A percentile compares a stretch with the other conserved stretches of the same genome.
phyloP scores from a whole-genome alignment of 1,140 invertebrate species.

The Drepana arcuata region DNA sequence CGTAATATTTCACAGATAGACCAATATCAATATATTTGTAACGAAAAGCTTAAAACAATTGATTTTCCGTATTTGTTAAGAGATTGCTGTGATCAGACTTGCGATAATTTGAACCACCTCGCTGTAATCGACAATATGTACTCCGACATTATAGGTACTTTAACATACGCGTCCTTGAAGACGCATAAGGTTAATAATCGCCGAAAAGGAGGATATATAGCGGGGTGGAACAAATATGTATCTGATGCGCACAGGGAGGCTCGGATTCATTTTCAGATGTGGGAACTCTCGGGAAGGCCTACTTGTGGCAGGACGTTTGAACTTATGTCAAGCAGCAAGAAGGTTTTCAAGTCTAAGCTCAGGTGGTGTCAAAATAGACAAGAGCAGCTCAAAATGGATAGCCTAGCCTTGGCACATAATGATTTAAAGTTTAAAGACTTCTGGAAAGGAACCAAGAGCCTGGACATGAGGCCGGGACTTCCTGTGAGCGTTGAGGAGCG shows the following conservation, averaged over 20 bases:
- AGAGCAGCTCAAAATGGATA: slow-evolving; percentile 8
- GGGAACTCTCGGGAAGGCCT: slow-evolving; percentile 3
- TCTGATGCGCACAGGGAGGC: slow-evolving; percentile 6
- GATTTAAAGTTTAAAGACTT: slow-evolving; percentile 10
- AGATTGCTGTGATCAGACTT: slow-evolving; percentile 8
- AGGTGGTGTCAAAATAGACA: slow-evolving; percentile 12
- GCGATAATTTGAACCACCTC: slow-evolving; percentile 7
- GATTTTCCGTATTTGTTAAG: slow-evolving; percentile 5
- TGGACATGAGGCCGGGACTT: slow-evolving; percentile 6
- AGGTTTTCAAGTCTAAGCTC: slow-evolving; percentile 6
- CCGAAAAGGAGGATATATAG: neutral
- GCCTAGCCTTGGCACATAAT: slow-evolving; percentile 4
- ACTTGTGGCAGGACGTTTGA: slow-evolving; percentile 2
- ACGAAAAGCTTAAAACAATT: slow-evolving; percentile 3
- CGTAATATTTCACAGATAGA: slow-evolving; percentile 4
- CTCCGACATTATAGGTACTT: slow-evolving; percentile 1
- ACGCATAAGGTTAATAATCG: neutral
- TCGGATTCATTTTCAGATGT: slow-evolving; percentile 2
- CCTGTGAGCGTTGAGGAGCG: slow-evolving; percentile 7
- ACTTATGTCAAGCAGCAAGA: slow-evolving; percentile 7
- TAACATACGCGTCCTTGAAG: slow-evolving; percentile 1
- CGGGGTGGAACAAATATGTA: slow-evolving; percentile 12
- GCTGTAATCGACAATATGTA: slow-evolving; percentile 6
- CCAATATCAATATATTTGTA: slow-evolving; percentile 6
- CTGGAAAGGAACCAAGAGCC: slow-evolving; percentile 12